phyloP scores from a whole-genome alignment of 2,113 vertebrate genomes.

The Dromaius novaehollandiae region DNA sequence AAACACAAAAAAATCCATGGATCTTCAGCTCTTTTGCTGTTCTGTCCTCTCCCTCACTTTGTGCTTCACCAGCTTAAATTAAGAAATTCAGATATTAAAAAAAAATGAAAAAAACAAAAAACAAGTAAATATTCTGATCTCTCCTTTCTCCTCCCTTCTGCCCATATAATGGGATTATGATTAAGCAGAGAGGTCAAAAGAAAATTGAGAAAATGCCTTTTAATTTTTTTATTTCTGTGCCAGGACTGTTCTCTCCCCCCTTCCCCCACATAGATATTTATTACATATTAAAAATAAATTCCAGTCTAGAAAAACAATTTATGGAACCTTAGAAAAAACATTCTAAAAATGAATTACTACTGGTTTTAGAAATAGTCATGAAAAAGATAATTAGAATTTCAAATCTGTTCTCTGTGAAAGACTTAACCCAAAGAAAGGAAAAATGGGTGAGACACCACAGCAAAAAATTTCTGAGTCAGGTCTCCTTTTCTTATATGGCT shows the following conservation, averaged over 20 bases:
- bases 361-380: background rate
- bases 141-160: background rate
- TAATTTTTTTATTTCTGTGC: background rate
- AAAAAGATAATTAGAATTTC: background rate
- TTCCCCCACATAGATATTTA: background rate
- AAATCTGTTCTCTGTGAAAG: background rate
- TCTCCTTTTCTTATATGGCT: background rate
- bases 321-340: background rate
- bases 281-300: background rate
- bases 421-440: background rate
- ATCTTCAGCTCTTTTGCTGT: background rate
- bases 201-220: background rate
- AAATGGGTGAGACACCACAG: background rate
- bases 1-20: background rate
- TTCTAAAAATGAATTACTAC: background rate
- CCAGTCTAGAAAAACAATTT: background rate
- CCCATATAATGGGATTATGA: fast-evolving
- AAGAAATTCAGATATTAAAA: background rate
- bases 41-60: background rate
- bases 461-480: background rate
- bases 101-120: background rate
- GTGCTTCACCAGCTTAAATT: background rate
- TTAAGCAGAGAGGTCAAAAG: background rate
- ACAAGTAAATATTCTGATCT: background rate
- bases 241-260: background rate